Base-by-base conservation (phyloP, 2,113 vertebrate genomes). In the Cervus canadensis region DNA sequence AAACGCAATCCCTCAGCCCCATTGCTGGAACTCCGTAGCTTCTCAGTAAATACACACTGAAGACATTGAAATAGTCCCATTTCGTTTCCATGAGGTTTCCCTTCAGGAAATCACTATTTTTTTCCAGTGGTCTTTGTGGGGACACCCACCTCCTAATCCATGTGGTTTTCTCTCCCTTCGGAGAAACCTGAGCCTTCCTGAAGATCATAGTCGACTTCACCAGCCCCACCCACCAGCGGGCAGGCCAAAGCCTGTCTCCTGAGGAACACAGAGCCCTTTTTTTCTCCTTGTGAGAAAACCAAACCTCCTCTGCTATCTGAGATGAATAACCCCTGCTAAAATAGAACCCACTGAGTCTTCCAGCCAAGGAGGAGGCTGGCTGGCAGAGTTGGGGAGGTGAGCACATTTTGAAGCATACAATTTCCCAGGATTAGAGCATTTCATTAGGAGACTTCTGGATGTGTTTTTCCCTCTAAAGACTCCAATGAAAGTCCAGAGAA, bases 391-490 rank as follows among this genome's bases (percentile, higher is more conserved):
- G 91, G 95, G 71, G 54, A 93, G 91, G 81, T 79, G 48, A 97
- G 93, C 57, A 95, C 93, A 78, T 98, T 98, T 93, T 64, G 89
- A 97, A 97, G 97, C 95, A 94, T 92, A 95, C 95, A 91, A 97
- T 97, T 97, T 98, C 98, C 96, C 96, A 98, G 97, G 98, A 89
- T 97, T 97, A 98, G 74, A 67, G 89, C 83, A n/a, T 97, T 97
- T 97, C 96, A 98, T 97, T 97, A 98, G 86, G 97, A 97, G 95
- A 93, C 86, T 94, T 95, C 95, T 97, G 94, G 98, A 97, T 97
- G 86, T 97, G 71, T 91, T 96, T 96, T 97, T 89, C 71, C 95
- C 89, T 96, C 89, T 71, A 94, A 97, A 98, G 93, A 89, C 82
- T 91, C 93, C 79, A 91, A 82, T 64, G 94, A 93, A 97, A 97